Percentiles rank a stretch among this genome's conserved stretches.
Conservation (phyloP, 2,113 vertebrate genomes). For the Ophiodon elongatus region DNA sequence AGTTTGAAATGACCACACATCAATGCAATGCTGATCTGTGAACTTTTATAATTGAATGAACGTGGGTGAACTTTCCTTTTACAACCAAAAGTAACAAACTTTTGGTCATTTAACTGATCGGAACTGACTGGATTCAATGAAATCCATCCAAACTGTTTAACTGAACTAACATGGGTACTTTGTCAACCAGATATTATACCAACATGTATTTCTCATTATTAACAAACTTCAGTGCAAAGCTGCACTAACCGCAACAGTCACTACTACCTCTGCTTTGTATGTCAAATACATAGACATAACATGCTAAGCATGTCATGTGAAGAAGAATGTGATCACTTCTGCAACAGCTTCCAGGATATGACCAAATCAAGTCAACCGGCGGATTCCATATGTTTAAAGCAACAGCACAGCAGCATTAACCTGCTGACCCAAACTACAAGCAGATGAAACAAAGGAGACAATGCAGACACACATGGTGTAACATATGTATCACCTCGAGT, state of each 20-base stretch:
- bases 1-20: not conserved
- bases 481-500: conserved; percentile 30
- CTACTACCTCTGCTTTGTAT: not conserved
- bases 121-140: not conserved
- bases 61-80: not conserved
- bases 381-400: conserved; percentile 6
- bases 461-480: conserved; percentile 29
- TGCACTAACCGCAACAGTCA: not conserved
- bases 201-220: not conserved
- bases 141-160: not conserved
- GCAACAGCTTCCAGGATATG: conserved; percentile 2
- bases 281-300: conserved; percentile 7
- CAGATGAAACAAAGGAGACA: conserved; percentile 30
- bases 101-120: not conserved
- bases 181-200: not conserved
- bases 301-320: conserved; percentile 4
- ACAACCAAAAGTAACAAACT: not conserved
- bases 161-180: not conserved
- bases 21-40: not conserved
- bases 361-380: not conserved
- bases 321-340: not conserved
- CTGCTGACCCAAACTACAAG: conserved; percentile 29
- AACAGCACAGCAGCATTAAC: conserved; percentile 13
- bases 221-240: not conserved
- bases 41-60: not conserved